Evolutionary conservation across 2,888 invertebrate genomes (phyloP).

Genomic region (Nowickia ferox): DNA sequence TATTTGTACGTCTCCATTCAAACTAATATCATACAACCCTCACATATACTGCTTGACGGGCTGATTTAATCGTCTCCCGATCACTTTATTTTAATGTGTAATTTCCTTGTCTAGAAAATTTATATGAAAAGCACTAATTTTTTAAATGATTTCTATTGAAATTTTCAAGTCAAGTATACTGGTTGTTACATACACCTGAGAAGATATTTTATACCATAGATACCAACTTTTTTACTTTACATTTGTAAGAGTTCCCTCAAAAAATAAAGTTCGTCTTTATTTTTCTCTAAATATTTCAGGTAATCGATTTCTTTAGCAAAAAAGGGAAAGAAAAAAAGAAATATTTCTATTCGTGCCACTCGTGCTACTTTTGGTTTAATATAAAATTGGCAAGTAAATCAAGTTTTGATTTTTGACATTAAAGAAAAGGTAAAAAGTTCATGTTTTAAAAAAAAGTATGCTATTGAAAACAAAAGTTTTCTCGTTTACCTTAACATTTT

Average conservation of each 20-base stretch:
- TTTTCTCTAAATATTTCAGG: background rate
- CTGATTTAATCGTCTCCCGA: too few species aligned
- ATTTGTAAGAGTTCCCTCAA: background rate
- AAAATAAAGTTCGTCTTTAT: background rate
- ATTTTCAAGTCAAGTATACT: too few species aligned
- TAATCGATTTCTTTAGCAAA: background rate
- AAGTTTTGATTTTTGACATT: conserved; percentile 61
- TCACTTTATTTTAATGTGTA: too few species aligned
- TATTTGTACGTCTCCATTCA: too few species aligned
- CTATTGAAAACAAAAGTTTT: conserved; percentile 66
- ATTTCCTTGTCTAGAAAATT: too few species aligned
- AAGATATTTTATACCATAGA: background rate
- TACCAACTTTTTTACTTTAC: background rate
- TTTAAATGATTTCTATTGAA: conserved; percentile 15
- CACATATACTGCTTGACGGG: too few species aligned
- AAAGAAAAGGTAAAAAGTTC: conserved; percentile 11
- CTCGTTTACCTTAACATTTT: conserved; percentile 63
- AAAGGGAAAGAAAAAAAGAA: background rate
- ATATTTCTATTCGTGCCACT: background rate
- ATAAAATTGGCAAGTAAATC: conserved; percentile 55
- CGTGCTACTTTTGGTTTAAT: conserved; percentile 2
- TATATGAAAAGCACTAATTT: conserved; percentile 15
- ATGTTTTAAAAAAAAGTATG: conserved; percentile 5
- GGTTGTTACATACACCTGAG: too few species aligned
- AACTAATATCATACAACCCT: too few species aligned